Base-by-base conservation (phyloP, 2,797 vertebrate genomes). In the Gallinago solitaria region DNA sequence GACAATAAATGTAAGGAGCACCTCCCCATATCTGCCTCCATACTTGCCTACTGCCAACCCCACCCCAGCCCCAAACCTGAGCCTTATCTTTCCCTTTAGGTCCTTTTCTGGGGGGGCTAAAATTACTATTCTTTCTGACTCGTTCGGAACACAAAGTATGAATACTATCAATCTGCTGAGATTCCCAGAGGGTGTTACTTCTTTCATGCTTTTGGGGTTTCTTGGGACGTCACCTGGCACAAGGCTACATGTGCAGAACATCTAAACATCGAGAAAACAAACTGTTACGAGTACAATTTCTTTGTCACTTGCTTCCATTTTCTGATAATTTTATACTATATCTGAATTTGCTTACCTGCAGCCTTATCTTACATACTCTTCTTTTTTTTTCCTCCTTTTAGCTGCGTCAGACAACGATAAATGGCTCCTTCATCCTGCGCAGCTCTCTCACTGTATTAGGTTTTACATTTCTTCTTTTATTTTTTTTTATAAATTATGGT, bases 401-500 rank as follows among this genome's bases (percentile, higher is more conserved):
- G 16, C 43, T 67, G 11, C 4, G 5, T 75, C 41, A 60, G 28
- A 30, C 32, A 39, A 28, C 33, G 56, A 61, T 37, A 77, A 76
- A 63, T 73, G 68, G 9, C 19, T 88, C 17, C 37, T 94, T 91
- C n/a, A 47, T 64, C 86, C 82, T 90, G 35, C 59, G 27, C 60
- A 74, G 16, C 12, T 54, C 35, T 74, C 57, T 53, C 76, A 80
- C 61, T 59, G 5, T 32, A 45, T 81, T 76, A 54, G 9, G 8
- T 73, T 94, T 91, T 45, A 45, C 41, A 80, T 28, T 17, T 91
- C 56, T 93, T 82, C 5, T 2, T 90, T 90, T 97, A 16, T 13
- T 91, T 91, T 97, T 41, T 96, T 90, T 86, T 92, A 56, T 91
- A 70, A 83, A 75, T 89, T 76, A 15, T 14, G 16, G 24, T 33